Percentiles rank a stretch among this genome's conserved stretches.
Conservation (phyloP, 2,797 vertebrate species). For the Gastrophryne carolinensis region DNA sequence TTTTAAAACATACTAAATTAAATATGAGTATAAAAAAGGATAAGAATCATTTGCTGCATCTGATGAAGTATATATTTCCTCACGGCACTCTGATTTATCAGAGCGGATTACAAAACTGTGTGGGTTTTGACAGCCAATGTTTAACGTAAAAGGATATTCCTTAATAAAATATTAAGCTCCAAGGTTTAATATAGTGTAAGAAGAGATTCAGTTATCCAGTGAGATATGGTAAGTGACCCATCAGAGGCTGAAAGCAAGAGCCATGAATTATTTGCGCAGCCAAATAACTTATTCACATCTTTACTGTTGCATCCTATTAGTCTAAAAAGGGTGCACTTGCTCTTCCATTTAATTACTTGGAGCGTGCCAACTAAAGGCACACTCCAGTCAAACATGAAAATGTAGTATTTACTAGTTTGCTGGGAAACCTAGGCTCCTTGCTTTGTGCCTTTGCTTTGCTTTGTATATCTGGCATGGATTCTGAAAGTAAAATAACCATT, state of each 20-base stretch:
- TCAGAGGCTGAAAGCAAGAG: conserved; percentile 48
- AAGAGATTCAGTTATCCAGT: conserved; percentile 44
- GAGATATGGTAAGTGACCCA: conserved; percentile 49
- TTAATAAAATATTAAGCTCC: conserved; percentile 50
- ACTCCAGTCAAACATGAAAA: background rate
- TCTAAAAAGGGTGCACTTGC: conserved; percentile 11
- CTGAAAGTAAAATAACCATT: too few species aligned
- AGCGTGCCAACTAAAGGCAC: background rate
- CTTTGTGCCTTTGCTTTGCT: too few species aligned
- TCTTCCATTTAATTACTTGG: conserved; percentile 5
- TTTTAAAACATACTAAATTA: background rate
- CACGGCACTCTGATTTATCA: conserved; percentile 2
- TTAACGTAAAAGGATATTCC: conserved; percentile 50
- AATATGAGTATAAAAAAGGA: background rate
- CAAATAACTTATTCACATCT: conserved; percentile 42
- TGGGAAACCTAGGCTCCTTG: too few species aligned
- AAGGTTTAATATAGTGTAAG: conserved; percentile 52
- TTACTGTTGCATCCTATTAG: conserved; percentile 37
- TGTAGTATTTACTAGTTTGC: too few species aligned
- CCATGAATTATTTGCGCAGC: conserved; percentile 46
- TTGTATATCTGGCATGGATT: too few species aligned
- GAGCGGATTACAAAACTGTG: conserved; percentile 9
- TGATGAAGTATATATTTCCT: background rate
- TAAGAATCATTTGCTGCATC: conserved; percentile 1
- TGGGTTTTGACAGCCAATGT: conserved; percentile 41